phyloP scores from a whole-genome alignment of 2,113 vertebrate genomes.

The Eleginops maclovinus region DNA sequence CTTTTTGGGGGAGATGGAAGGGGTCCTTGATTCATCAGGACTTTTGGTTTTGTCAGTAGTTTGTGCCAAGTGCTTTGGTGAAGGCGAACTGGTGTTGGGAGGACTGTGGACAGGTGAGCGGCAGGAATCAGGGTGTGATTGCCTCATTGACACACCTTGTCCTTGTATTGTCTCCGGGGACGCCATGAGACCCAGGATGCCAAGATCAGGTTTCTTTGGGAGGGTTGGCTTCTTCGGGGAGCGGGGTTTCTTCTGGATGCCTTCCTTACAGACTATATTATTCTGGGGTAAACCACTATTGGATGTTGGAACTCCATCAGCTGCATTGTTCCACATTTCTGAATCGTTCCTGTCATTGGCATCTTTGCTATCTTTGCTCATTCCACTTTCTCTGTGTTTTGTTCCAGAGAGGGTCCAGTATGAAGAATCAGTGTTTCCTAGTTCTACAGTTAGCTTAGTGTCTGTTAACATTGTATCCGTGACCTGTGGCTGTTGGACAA shows the following conservation, averaged over 20 bases:
- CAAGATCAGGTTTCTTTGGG: constrained; percentile 78
- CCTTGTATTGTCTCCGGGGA: constrained; percentile 4
- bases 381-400: not conserved
- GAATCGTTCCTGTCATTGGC: not conserved
- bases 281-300: not conserved
- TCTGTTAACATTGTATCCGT: not conserved
- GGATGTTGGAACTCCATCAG: not conserved
- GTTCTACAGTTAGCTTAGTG: not conserved
- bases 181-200: constrained; percentile 53
- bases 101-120: not conserved
- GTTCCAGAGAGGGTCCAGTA: constrained; percentile 13
- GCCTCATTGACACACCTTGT: not conserved
- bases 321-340: not conserved
- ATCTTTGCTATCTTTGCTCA: not conserved
- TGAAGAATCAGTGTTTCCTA: not conserved
- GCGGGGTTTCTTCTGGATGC: not conserved
- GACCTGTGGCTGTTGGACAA: not conserved
- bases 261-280: not conserved
- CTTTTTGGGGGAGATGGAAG: constrained; percentile 67
- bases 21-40: not conserved
- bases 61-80: not conserved
- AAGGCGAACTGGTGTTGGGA: not conserved
- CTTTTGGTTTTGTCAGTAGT: not conserved
- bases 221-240: constrained; percentile 52
- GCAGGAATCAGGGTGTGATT: not conserved